Base-by-base conservation (phyloP, 64 coral and sea anemone species). In the Montipora capricornis region DNA sequence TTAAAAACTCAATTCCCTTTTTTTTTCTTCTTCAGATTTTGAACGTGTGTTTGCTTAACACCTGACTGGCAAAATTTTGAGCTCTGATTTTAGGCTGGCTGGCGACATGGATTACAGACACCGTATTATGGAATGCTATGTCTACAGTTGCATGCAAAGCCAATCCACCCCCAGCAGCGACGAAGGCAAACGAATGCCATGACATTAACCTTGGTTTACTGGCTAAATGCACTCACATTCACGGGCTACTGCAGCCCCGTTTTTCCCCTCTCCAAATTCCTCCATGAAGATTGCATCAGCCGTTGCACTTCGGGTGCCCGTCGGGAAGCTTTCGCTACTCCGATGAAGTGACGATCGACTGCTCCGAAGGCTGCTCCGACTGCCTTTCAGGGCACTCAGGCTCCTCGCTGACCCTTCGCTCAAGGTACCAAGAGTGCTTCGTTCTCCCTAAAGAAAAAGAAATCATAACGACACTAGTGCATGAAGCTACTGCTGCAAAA, bases 241-340 rank as follows among this genome's bases (percentile, higher is more conserved):
- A 86, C 82, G 64, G 6, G 92, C 44, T 7, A 50, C 66, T 13
- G 85, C 82, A 37, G 83, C 81, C 49, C 91, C 71, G 9, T 87
- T 80, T 47, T 94, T 85, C 20, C 88, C 83, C 15, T 95, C 48
- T 44, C 93, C 89, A 84, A 91, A 95, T 62, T 98, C 96, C 57
- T 98, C 80, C 64, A 90, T 89, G 68, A 98, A 98, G 15, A 92
- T 88, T 9, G 91, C 94, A 91, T 98, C 97, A 22, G 94, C 97
- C 12, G 91, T 96, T 3, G 88, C 87, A 92, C 97, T 98, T 83
- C 97, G 81, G 67, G 49, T 95, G 0, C 83, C 77, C 15, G 80
- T 68, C 44, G 80, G 74, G 19, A 93, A 52, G 48, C 69, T 87
- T 47, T 98, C 95, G 20, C 91, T 81, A 60, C 96, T 97, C 29